Evolutionary conservation across 2,888 invertebrate genomes (phyloP).

Genomic region (Tipula lateralis): DNA sequence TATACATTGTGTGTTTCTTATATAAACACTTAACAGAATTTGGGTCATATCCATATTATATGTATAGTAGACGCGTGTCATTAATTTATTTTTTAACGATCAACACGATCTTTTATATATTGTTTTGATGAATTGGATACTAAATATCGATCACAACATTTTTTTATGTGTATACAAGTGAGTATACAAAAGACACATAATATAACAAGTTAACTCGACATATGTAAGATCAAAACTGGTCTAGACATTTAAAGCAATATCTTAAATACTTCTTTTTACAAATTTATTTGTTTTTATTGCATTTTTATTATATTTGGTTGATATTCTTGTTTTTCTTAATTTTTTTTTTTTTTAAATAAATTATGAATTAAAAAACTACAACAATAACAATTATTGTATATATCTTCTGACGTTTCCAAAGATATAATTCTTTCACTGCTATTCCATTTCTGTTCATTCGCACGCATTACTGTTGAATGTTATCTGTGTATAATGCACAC

Average conservation of each 20-base stretch:
- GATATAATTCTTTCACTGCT: not conserved
- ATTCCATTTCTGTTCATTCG: not conserved
- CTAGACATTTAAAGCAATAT: not conserved
- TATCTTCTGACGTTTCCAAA: not conserved
- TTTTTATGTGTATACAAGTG: not conserved
- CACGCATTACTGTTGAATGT: not conserved
- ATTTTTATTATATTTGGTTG: not conserved
- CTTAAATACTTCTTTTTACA: not conserved
- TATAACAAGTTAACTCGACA: not conserved
- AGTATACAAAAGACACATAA: too few relatives aligned
- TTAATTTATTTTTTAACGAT: not conserved
- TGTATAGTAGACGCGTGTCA: not conserved
- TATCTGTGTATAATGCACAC: not conserved
- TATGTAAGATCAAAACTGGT: not conserved
- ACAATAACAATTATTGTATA: not conserved
- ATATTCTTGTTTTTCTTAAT: not conserved
- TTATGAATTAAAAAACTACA: not conserved
- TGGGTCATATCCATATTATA: not conserved
- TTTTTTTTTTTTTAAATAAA: conserved; percentile 14
- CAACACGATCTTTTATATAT: not conserved
- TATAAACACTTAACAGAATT: not conserved
- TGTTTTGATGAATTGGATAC: not conserved
- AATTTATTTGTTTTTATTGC: not conserved
- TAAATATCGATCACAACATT: not conserved
- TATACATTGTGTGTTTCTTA: not conserved